phyloP scores from a whole-genome alignment of 1,140 invertebrate species.

The Macrotrachela quadricornifera region DNA sequence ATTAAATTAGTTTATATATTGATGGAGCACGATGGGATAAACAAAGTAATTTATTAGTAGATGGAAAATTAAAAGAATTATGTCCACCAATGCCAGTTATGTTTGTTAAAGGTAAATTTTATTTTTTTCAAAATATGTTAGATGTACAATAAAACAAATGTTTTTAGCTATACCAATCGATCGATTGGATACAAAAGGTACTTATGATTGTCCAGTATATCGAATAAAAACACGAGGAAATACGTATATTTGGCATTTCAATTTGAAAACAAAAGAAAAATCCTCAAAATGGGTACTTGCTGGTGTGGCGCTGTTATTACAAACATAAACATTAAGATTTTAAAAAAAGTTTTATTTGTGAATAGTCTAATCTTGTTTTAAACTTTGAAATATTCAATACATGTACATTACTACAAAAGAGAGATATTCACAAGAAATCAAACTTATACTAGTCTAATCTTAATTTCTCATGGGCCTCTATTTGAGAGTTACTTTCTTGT shows the following conservation, averaged over 20 bases:
- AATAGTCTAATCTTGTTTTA: too few relatives aligned
- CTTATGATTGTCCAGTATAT: conserved; percentile 83
- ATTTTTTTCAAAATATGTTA: conserved; percentile 37
- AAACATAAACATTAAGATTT: too few relatives aligned
- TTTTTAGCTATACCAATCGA: conserved; percentile 54
- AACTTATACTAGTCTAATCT: too few relatives aligned
- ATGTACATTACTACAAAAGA: too few relatives aligned
- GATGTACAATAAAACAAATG: too few relatives aligned
- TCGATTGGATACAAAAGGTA: conserved; percentile 65
- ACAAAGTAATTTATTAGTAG: conserved; percentile 60
- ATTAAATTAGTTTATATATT: conserved; percentile 47
- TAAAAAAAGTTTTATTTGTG: too few relatives aligned
- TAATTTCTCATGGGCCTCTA: too few relatives aligned
- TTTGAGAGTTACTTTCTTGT: too few relatives aligned
- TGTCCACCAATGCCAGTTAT: conserved; percentile 46
- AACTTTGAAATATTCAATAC: too few relatives aligned
- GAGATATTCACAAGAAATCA: too few relatives aligned
- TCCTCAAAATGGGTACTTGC: conserved; percentile 75
- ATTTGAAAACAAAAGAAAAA: conserved; percentile 76
- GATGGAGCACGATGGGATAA: conserved; percentile 79
- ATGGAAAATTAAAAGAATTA: conserved; percentile 67
- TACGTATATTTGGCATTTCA: conserved; percentile 86
- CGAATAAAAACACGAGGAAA: conserved; percentile 67
- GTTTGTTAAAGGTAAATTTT: conserved; percentile 47
- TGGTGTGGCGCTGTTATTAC: conserved; percentile 66